Conservation (phyloP, 2,888 invertebrate genomes). For the Phorcus lineatus region DNA sequence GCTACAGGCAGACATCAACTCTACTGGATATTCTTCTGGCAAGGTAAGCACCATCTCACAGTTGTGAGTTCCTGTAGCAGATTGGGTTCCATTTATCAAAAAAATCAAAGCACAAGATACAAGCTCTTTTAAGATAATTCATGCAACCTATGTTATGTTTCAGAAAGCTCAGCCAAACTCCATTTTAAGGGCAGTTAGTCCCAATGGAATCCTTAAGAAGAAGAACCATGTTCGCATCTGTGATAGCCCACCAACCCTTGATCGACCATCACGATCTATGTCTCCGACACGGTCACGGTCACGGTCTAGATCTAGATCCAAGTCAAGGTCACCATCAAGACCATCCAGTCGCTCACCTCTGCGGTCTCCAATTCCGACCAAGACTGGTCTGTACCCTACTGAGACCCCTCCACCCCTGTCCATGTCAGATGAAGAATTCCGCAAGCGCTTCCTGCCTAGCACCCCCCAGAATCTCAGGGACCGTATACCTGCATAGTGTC, state of each 20-base stretch:
- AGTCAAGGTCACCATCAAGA: not conserved
- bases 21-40: not conserved
- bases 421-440: constrained; percentile 61
- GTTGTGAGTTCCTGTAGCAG: no score
- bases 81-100: not conserved
- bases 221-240: constrained; percentile 43
- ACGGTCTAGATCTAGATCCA: not conserved
- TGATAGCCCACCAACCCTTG: constrained; percentile 34
- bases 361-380: constrained; percentile 22
- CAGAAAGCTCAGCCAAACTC: constrained; percentile 25
- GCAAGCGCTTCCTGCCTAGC: constrained; percentile 48
- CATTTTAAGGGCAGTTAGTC: constrained; percentile 36
- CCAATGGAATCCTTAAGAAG: constrained; percentile 31
- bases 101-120: no score
- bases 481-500: no score
- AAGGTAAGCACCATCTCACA: not conserved
- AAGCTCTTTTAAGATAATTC: not conserved
- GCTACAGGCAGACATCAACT: constrained; percentile 2
- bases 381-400: constrained; percentile 33
- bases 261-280: not conserved
- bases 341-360: constrained; percentile 6
- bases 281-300: not conserved
- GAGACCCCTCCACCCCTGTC: constrained; percentile 56
- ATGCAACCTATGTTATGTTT: not conserved
- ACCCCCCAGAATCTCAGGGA: constrained; percentile 32